Percentiles rank a stretch among this genome's conserved stretches.
phyloP scores from a whole-genome alignment of 92 coral and sea anemone genomes.

The Paramuricea clavata region DNA sequence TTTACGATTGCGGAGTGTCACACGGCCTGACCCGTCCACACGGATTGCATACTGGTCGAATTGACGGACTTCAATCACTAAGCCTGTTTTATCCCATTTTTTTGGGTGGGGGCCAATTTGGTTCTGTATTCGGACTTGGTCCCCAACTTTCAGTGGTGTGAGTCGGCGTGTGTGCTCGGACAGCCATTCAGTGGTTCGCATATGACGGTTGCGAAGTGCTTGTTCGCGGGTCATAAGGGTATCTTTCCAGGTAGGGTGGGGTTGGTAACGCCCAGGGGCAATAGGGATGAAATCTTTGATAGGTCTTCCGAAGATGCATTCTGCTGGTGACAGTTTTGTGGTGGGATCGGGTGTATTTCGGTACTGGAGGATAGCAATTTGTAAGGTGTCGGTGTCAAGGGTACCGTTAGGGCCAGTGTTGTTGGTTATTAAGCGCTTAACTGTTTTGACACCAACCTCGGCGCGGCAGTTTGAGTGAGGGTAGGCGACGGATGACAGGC shows the following conservation, averaged over 20 bases:
- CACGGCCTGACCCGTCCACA: conserved; percentile 3
- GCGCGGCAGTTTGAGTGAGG: conserved; percentile 16
- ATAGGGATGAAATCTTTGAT: conserved; percentile 5
- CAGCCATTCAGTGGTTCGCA: background rate
- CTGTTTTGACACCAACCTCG: conserved; percentile 21
- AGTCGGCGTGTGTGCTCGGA: background rate
- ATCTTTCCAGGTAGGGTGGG: conserved; percentile 21
- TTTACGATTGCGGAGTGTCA: conserved; percentile 12
- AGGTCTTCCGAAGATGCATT: conserved; percentile 1
- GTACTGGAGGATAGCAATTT: background rate
- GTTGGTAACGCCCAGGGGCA: background rate
- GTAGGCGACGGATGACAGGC: background rate
- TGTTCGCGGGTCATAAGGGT: background rate
- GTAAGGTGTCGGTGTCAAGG: background rate
- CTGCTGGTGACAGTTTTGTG: background rate
- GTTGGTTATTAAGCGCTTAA: conserved; percentile 5
- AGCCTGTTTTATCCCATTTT: conserved; percentile 12
- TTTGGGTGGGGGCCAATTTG: conserved; percentile 17
- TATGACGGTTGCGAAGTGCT: conserved; percentile 18
- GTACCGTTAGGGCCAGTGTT: conserved; percentile 12
- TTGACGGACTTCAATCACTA: background rate
- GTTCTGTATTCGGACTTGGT: conserved; percentile 8
- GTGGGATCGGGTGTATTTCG: conserved; percentile 1
- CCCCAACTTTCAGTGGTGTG: background rate
- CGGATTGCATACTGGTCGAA: background rate